Conservation (phyloP, 2,888 invertebrate genomes). For the Meiosimyza decipiens region DNA sequence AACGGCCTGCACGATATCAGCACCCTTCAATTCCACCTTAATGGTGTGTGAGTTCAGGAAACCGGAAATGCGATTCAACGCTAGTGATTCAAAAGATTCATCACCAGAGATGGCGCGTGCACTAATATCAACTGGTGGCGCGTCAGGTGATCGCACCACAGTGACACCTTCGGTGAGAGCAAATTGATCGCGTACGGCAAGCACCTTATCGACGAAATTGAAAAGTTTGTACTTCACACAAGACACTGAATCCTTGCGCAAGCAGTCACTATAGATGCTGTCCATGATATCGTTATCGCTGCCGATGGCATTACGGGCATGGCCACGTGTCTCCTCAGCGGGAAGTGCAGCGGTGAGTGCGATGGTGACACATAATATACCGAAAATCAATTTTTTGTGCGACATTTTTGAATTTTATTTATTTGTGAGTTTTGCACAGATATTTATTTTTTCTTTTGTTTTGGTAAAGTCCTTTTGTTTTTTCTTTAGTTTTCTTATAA, state of each 20-base stretch:
- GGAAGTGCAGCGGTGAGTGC: conserved; percentile 76
- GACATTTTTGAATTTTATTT: conserved; percentile 61
- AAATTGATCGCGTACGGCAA: conserved; percentile 83
- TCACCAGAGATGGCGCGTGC: conserved; percentile 78
- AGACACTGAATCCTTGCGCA: conserved; percentile 84
- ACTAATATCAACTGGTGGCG: conserved; percentile 70
- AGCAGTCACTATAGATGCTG: conserved; percentile 80
- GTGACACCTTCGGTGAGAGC: conserved; percentile 85
- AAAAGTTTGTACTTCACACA: conserved; percentile 89
- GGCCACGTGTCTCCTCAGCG: conserved; percentile 74
- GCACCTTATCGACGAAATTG: conserved; percentile 86
- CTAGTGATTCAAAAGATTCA: conserved; percentile 73
- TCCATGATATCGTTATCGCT: conserved; percentile 82
- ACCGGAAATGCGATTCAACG: conserved; percentile 76
- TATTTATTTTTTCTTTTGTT: conserved; percentile 38
- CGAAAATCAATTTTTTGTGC: conserved; percentile 67
- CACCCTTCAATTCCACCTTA: conserved; percentile 86
- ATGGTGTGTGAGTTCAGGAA: conserved; percentile 85
- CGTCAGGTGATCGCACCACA: conserved; percentile 79
- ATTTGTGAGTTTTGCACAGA: conserved; percentile 37
- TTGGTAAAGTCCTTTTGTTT: conserved; percentile 29
- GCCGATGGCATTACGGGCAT: conserved; percentile 72
- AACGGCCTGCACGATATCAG: conserved; percentile 83
- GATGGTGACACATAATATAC: conserved; percentile 69
- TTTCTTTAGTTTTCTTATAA: conserved; percentile 35